A percentile compares a stretch with the other conserved stretches of the same genome.
These are phyloP conservation scores for Leucosticte australis DNA, from an alignment of 2,113 vertebrate species.

Conservation along the genomic window DNA sequence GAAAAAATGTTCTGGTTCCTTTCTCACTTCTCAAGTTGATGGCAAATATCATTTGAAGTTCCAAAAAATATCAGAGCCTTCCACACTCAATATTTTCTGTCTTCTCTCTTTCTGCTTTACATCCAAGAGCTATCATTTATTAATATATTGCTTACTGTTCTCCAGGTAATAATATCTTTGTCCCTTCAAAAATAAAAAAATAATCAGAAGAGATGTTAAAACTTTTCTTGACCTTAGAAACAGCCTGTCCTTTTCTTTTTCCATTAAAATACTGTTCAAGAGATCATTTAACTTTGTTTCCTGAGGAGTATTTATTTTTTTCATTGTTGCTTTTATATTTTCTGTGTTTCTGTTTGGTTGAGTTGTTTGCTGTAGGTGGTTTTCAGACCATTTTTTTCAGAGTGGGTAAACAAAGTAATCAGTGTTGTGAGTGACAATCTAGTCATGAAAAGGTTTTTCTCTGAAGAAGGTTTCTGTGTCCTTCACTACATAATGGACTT, in stretches of 20 bases:
- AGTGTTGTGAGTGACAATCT: background rate
- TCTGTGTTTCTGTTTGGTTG: background rate
- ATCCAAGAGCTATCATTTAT: background rate
- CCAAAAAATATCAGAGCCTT: background rate
- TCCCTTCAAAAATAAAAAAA: background rate
- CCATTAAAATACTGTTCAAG: background rate
- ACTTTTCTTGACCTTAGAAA: background rate
- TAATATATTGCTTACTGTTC: background rate
- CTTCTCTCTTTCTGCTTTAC: background rate
- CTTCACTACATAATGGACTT: background rate
- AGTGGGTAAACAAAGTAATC: background rate
- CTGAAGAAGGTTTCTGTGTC: background rate
- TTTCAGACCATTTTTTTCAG: background rate
- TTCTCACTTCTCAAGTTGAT: background rate
- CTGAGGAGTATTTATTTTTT: background rate
- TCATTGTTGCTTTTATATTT: background rate
- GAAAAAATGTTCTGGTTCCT: background rate
- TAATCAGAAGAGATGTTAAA: background rate
- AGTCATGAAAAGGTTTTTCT: background rate
- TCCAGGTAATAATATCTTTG: background rate
- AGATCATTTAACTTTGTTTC: background rate
- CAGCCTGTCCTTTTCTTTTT: background rate
- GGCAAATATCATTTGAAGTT: background rate
- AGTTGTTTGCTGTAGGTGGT: background rate
- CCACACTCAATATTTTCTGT: background rate